These are phyloP conservation scores for Drosophila birchii DNA, from an alignment of 2,888 invertebrate genomes.

Conservation along the genomic window DNA sequence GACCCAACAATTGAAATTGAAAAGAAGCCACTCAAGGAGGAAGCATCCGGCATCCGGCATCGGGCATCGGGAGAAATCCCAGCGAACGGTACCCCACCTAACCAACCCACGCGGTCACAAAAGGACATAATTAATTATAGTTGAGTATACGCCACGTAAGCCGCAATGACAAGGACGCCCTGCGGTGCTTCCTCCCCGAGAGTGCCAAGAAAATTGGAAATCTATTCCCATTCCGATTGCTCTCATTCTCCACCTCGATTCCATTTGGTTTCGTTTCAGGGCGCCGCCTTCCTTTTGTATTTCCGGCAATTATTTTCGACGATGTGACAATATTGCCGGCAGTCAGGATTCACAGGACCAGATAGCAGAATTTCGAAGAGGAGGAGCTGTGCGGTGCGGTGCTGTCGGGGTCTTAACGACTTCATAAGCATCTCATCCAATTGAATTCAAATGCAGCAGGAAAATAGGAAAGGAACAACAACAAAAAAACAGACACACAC, in stretches of 20 bases:
- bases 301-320: slow-evolving; percentile 79
- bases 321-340: slow-evolving; percentile 68
- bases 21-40: slow-evolving; percentile 71
- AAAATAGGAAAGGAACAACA: not conserved
- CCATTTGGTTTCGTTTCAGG: slow-evolving; percentile 59
- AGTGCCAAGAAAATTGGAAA: slow-evolving; percentile 67
- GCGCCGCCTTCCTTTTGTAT: slow-evolving; percentile 70
- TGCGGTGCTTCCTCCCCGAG: slow-evolving; percentile 63
- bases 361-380: not conserved
- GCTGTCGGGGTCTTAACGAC: slow-evolving; percentile 58
- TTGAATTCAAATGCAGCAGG: slow-evolving; percentile 65
- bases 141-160: slow-evolving; percentile 65
- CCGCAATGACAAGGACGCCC: slow-evolving; percentile 54
- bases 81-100: not conserved
- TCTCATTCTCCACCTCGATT: slow-evolving; percentile 51
- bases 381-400: not conserved
- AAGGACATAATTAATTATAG: slow-evolving; percentile 71
- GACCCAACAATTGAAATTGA: slow-evolving; percentile 71
- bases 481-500: not conserved
- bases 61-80: slow-evolving; percentile 14
- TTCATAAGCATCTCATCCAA: slow-evolving; percentile 69
- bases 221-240: slow-evolving; percentile 62
- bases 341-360: slow-evolving; percentile 8
- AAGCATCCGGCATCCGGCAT: slow-evolving; percentile 20
- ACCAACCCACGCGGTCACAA: slow-evolving; percentile 19